Conservation (phyloP, 1,140 invertebrate genomes). For the Rhopalosiphum padi region DNA sequence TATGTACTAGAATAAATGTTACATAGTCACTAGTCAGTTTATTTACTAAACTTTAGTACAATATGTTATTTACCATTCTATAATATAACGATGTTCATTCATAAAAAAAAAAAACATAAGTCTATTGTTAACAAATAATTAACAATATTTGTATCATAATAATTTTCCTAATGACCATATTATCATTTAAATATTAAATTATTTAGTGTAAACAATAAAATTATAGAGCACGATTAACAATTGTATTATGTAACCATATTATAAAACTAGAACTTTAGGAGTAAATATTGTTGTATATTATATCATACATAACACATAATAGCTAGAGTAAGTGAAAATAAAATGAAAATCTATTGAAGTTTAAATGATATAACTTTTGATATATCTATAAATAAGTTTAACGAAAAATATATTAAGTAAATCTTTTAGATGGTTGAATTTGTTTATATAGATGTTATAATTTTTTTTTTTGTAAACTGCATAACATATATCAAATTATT, state of each 20-base stretch:
- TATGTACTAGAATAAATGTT: background rate
- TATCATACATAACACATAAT: too few species aligned
- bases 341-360: background rate
- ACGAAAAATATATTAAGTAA: background rate
- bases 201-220: too few species aligned
- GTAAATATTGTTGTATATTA: too few species aligned
- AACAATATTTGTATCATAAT: too few species aligned
- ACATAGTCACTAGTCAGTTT: background rate
- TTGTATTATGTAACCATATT: too few species aligned
- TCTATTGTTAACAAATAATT: too few species aligned
- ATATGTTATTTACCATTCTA: background rate
- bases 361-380: background rate
- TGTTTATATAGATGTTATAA: background rate
- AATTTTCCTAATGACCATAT: too few species aligned
- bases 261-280: too few species aligned
- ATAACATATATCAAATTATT: background rate
- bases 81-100: background rate
- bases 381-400: background rate
- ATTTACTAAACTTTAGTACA: too few species aligned
- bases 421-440: background rate
- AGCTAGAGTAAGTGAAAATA: background rate
- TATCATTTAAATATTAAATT: too few species aligned
- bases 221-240: too few species aligned
- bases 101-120: too few species aligned
- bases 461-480: background rate